These are phyloP conservation scores for Myotis brandtii DNA, from an alignment of 2,113 vertebrate species.

Conservation along the genomic window DNA sequence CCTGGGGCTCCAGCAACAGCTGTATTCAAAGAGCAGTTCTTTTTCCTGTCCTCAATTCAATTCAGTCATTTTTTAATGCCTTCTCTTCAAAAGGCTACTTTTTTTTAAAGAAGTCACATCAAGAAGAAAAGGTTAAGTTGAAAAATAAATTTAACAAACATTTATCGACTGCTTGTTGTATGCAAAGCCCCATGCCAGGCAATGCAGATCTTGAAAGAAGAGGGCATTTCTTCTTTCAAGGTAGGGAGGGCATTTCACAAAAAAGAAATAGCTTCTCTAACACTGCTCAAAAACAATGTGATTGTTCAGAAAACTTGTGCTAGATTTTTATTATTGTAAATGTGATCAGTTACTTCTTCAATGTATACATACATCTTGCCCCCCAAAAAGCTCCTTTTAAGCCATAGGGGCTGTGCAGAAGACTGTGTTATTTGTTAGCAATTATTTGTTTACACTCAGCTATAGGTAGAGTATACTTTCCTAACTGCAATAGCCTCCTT, in stretches of 20 bases:
- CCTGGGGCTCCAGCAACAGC: neutral
- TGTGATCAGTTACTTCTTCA: neutral
- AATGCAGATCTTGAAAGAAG: neutral
- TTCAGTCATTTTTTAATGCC: neutral
- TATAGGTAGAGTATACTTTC: neutral
- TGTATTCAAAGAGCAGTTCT: neutral
- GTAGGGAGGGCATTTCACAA: neutral
- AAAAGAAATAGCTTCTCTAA: neutral
- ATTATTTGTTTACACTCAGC: neutral
- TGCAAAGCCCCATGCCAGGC: neutral
- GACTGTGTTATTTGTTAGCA: neutral
- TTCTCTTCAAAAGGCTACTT: conserved; percentile 24
- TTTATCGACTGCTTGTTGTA: neutral
- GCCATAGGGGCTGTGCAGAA: neutral
- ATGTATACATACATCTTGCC: neutral
- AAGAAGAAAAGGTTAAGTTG: conserved; percentile 41
- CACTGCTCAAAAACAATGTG: neutral
- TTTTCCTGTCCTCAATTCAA: conserved; percentile 43
- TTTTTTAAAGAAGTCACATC: conserved; percentile 22
- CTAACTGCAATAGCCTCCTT: neutral
- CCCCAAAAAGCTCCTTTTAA: neutral
- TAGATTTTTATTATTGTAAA: conserved; percentile 1
- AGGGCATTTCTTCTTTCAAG: neutral
- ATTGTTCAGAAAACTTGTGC: neutral
- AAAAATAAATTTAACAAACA: conserved; percentile 25